phyloP scores from a whole-genome alignment of 2,888 invertebrate genomes.

The Pheosia gnoma region DNA sequence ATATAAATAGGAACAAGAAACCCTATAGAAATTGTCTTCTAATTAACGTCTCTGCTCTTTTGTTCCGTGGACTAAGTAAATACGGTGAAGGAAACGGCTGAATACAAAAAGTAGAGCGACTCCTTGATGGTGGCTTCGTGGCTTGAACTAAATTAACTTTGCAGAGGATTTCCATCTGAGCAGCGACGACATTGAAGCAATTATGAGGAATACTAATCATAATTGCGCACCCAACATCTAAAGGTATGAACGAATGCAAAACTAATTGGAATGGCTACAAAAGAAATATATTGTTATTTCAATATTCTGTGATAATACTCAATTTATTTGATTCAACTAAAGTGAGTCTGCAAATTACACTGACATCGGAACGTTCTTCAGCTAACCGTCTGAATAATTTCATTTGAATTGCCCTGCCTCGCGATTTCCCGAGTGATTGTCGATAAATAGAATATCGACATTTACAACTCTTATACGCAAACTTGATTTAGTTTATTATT shows the following conservation, averaged over 20 bases:
- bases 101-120: not conserved
- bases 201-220: not conserved
- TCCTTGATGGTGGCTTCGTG: not conserved
- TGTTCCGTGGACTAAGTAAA: not conserved
- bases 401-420: not conserved
- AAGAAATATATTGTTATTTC: no score
- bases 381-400: not conserved
- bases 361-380: not conserved
- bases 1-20: not conserved
- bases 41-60: not conserved
- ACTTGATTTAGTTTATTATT: no score
- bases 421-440: not conserved
- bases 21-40: not conserved
- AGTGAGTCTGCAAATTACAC: no score
- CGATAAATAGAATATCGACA: not conserved
- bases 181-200: not conserved
- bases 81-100: not conserved
- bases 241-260: no score
- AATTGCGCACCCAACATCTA: no score
- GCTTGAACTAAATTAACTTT: not conserved
- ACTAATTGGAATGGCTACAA: no score
- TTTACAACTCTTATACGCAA: no score
- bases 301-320: no score
- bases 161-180: not conserved
- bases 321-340: no score